These are phyloP conservation scores for Malacoctenus gilli DNA, from an alignment of 2,797 vertebrate genomes.

Conservation along the genomic window DNA sequence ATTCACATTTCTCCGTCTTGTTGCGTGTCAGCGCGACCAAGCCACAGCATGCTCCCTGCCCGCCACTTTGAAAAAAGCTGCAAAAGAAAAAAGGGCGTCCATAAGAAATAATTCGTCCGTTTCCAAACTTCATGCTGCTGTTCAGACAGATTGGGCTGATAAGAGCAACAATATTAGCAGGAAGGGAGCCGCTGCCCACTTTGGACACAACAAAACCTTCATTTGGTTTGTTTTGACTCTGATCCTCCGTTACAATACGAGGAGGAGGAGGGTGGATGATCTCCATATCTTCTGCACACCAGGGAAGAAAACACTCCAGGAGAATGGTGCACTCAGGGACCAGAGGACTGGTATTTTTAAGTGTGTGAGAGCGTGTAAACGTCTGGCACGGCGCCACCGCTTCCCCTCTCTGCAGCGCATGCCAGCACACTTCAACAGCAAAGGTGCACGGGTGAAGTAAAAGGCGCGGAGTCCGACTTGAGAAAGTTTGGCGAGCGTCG, in stretches of 20 bases:
- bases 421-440: slow-evolving; percentile 34
- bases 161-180: slow-evolving; percentile 66
- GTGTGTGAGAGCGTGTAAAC: slow-evolving; percentile 63
- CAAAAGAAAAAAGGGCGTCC: slow-evolving; percentile 33
- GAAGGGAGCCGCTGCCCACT: slow-evolving; percentile 50
- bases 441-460: slow-evolving; percentile 32
- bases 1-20: slow-evolving; percentile 65
- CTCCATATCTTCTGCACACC: slow-evolving; percentile 35
- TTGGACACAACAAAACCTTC: slow-evolving; percentile 61
- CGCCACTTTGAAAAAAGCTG: slow-evolving; percentile 37
- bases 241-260: slow-evolving; percentile 72
- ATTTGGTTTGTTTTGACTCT: slow-evolving; percentile 78
- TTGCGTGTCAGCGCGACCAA: slow-evolving; percentile 59
- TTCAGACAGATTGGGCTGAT: slow-evolving; percentile 75
- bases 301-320: slow-evolving; percentile 25
- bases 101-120: slow-evolving; percentile 75
- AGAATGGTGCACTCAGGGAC: slow-evolving; percentile 44
- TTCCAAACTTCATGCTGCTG: slow-evolving; percentile 73
- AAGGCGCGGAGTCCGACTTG: slow-evolving; percentile 51
- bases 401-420: slow-evolving; percentile 36
- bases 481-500: slow-evolving; percentile 49
- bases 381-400: slow-evolving; percentile 56
- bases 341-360: slow-evolving; percentile 55
- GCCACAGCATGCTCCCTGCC: slow-evolving; percentile 62
- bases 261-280: slow-evolving; percentile 65